phyloP scores from a whole-genome alignment of 1,140 invertebrate species.

The Mamestra configurata region DNA sequence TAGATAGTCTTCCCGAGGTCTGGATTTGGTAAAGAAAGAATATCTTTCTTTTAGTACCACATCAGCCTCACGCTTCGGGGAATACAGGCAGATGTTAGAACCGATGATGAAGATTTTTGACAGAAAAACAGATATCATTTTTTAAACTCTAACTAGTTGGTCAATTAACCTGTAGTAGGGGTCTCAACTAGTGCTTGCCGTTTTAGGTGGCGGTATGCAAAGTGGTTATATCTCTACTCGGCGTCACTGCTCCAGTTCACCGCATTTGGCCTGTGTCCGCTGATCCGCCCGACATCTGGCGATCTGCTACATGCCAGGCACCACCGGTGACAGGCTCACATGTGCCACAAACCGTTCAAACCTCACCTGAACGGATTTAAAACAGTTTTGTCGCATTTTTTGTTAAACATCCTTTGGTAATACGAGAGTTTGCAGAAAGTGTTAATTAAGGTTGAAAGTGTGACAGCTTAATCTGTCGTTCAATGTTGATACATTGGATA shows the following conservation, averaged over 20 bases:
- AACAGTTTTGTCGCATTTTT: neutral
- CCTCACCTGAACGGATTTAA: slow-evolving; percentile 45
- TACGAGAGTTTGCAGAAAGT: slow-evolving; percentile 26
- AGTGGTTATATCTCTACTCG: neutral
- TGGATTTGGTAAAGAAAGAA: too few relatives aligned
- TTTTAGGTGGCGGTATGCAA: slow-evolving; percentile 16
- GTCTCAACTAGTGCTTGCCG: neutral
- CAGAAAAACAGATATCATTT: too few relatives aligned
- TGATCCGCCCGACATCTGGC: slow-evolving; percentile 46
- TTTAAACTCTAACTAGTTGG: too few relatives aligned
- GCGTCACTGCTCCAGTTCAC: slow-evolving; percentile 12
- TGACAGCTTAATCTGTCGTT: neutral
- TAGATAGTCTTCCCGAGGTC: too few relatives aligned
- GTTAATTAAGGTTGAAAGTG: slow-evolving; percentile 27
- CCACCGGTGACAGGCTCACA: slow-evolving; percentile 39
- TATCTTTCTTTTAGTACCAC: too few relatives aligned
- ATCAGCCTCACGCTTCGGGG: too few relatives aligned
- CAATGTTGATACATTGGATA: too few relatives aligned
- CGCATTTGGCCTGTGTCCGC: slow-evolving; percentile 36
- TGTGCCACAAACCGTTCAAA: slow-evolving; percentile 13
- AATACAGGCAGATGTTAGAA: too few relatives aligned
- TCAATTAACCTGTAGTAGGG: neutral
- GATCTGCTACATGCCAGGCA: neutral
- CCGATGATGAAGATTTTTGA: too few relatives aligned
- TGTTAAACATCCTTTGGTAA: slow-evolving; percentile 35